Evolutionary conservation across 2,113 vertebrate genomes (phyloP).

Genomic region (Brachyhypopomus gauderio): DNA sequence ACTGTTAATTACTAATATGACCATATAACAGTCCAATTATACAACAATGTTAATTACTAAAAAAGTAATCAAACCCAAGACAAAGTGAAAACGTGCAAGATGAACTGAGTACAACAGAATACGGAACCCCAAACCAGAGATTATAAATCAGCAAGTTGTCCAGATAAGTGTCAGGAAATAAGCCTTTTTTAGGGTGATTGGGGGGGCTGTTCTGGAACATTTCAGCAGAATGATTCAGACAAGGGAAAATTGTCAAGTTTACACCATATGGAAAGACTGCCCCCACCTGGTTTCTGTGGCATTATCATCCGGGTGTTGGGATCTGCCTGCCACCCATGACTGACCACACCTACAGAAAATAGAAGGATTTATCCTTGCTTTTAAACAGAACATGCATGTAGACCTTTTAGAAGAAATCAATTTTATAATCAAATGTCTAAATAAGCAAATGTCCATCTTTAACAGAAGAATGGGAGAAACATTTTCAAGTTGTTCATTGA

Average conservation of each 20-base stretch:
- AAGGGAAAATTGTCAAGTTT: not conserved
- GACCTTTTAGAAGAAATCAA: too few species aligned
- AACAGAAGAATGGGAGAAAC: not conserved
- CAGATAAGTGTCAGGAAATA: slow-evolving; percentile 24
- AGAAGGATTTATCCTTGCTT: not conserved
- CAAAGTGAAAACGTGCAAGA: not conserved
- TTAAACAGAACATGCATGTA: not conserved
- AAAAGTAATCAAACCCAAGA: too few species aligned
- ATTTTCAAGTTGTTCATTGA: too few species aligned
- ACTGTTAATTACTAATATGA: too few species aligned
- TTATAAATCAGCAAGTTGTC: slow-evolving; percentile 10
- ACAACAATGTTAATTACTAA: not conserved
- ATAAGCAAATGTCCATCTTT: not conserved
- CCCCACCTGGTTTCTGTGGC: slow-evolving; percentile 95
- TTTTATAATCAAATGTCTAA: too few species aligned
- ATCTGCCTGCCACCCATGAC: slow-evolving; percentile 95
- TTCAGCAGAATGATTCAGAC: slow-evolving; percentile 20
- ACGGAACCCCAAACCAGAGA: not conserved
- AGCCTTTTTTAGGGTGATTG: not conserved
- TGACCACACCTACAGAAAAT: slow-evolving; percentile 80
- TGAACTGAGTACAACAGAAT: not conserved
- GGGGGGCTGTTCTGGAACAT: slow-evolving; percentile 20
- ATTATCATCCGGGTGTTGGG: slow-evolving; percentile 93
- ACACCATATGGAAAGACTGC: slow-evolving; percentile 59
- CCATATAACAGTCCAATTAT: not conserved